These are phyloP conservation scores for Cremastinae sp. DNA, from an alignment of 2,888 invertebrate genomes.

Conservation along the genomic window DNA sequence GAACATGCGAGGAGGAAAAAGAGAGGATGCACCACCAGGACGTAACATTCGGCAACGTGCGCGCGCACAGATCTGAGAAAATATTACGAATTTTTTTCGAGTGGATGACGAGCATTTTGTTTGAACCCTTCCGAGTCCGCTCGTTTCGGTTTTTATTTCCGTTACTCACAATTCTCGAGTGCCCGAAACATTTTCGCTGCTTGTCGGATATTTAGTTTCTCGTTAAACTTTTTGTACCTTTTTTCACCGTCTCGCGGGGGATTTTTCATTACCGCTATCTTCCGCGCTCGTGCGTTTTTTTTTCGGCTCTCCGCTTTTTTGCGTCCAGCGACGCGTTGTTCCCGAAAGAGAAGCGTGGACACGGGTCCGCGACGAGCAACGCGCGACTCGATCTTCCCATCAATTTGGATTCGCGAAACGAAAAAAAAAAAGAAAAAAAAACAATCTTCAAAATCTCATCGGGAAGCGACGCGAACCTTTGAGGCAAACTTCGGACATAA, in stretches of 20 bases:
- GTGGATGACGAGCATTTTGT: conserved; percentile 8
- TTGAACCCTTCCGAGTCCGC: conserved; percentile 7
- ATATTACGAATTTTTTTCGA: not conserved
- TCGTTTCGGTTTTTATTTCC: conserved; percentile 14
- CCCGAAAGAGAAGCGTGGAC: too few relatives aligned
- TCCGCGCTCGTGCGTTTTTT: not conserved
- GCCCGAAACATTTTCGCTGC: conserved; percentile 15
- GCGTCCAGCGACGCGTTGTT: too few relatives aligned
- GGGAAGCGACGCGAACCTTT: not conserved
- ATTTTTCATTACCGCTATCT: conserved; percentile 2
- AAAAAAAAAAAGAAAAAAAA: too few relatives aligned
- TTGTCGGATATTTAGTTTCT: conserved; percentile 20
- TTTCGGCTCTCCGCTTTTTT: too few relatives aligned
- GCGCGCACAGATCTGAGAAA: too few relatives aligned
- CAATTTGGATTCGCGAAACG: too few relatives aligned
- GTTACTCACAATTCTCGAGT: conserved; percentile 26
- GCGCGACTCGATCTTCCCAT: too few relatives aligned
- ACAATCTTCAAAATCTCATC: not conserved
- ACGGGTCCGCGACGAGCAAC: too few relatives aligned
- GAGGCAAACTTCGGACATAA: not conserved
- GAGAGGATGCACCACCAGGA: too few relatives aligned
- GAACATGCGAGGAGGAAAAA: too few relatives aligned
- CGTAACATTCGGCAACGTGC: too few relatives aligned
- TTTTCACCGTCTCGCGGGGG: conserved; percentile 9
- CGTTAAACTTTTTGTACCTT: not conserved